These are phyloP conservation scores for Muscicapa striata DNA, from an alignment of 2,797 vertebrate species.

Conservation along the genomic window DNA sequence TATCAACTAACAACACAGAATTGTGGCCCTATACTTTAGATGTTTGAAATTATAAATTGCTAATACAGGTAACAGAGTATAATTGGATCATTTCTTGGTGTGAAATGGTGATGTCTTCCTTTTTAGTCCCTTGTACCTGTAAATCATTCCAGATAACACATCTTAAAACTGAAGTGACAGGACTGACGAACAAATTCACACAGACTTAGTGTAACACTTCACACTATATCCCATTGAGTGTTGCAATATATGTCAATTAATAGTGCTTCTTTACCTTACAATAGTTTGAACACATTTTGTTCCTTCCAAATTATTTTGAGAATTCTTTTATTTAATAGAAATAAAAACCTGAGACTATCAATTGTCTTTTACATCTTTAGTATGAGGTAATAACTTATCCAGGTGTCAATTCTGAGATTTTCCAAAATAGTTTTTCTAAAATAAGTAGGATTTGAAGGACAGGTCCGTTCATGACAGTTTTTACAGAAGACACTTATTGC, in stretches of 20 bases:
- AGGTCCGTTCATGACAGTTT: slow-evolving; percentile 4
- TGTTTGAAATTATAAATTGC: slow-evolving; percentile 68
- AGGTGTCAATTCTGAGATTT: slow-evolving; percentile 31
- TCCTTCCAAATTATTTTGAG: slow-evolving; percentile 57
- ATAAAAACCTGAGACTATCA: slow-evolving; percentile 22
- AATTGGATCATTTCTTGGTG: slow-evolving; percentile 71
- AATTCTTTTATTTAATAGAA: slow-evolving; percentile 40
- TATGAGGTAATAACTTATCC: neutral
- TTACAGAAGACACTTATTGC: neutral
- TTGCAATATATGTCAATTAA: slow-evolving; percentile 81
- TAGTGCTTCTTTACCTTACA: slow-evolving; percentile 82
- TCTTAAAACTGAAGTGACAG: slow-evolving; percentile 81
- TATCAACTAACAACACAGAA: slow-evolving; percentile 64
- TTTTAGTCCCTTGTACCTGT: slow-evolving; percentile 77
- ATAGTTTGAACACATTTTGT: slow-evolving; percentile 66
- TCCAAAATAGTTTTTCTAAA: slow-evolving; percentile 39
- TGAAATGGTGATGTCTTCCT: slow-evolving; percentile 74
- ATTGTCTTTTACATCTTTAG: slow-evolving; percentile 36
- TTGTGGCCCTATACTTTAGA: slow-evolving; percentile 30
- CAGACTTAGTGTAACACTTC: slow-evolving; percentile 79
- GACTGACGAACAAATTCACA: slow-evolving; percentile 82
- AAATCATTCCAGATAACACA: slow-evolving; percentile 79
- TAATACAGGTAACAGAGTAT: slow-evolving; percentile 73
- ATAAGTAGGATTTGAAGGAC: slow-evolving; percentile 14
- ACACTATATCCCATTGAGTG: slow-evolving; percentile 79